A percentile compares a stretch with the other conserved stretches of the same genome.
phyloP scores from a whole-genome alignment of 2,888 invertebrate genomes.

The Dioctria rufipes region DNA sequence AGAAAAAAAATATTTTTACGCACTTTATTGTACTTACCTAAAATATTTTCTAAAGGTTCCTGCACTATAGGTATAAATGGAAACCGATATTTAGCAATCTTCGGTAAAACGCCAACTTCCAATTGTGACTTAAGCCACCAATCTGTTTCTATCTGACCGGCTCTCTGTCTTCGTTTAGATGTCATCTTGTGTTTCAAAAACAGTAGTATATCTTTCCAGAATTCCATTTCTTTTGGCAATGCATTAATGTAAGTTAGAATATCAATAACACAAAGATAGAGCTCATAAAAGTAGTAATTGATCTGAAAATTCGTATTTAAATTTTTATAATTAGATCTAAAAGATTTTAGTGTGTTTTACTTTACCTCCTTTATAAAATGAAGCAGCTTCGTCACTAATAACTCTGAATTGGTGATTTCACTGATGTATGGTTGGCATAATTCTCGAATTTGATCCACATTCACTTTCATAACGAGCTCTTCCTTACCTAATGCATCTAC shows the following conservation, averaged over 20 bases:
- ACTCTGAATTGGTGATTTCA: slow-evolving; percentile 67
- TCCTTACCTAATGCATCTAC: slow-evolving; percentile 68
- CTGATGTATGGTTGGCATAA: slow-evolving; percentile 69
- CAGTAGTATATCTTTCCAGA: slow-evolving; percentile 68
- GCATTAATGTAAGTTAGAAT: slow-evolving; percentile 67
- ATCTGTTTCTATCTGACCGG: slow-evolving; percentile 69
- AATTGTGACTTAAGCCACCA: slow-evolving; percentile 68
- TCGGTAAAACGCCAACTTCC: slow-evolving; percentile 68
- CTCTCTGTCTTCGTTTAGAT: slow-evolving; percentile 66
- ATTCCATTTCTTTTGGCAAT: slow-evolving; percentile 67
- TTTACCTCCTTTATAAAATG: slow-evolving; percentile 66
- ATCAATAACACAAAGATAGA: slow-evolving; percentile 69
- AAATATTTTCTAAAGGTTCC: slow-evolving; percentile 65
- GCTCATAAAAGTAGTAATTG: slow-evolving; percentile 70
- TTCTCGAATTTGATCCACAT: slow-evolving; percentile 64
- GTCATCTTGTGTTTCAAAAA: slow-evolving; percentile 70
- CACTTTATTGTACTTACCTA: slow-evolving; percentile 53
- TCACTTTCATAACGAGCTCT: slow-evolving; percentile 66
- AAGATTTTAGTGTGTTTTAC: neutral
- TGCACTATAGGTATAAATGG: slow-evolving; percentile 70
- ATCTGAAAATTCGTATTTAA: slow-evolving; percentile 62
- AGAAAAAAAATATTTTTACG: neutral
- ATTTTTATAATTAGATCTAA: neutral
- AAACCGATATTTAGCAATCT: slow-evolving; percentile 70
- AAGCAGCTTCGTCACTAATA: slow-evolving; percentile 66